Base-by-base conservation (phyloP, 2,888 invertebrate genomes). In the Erpobdella octoculata region DNA sequence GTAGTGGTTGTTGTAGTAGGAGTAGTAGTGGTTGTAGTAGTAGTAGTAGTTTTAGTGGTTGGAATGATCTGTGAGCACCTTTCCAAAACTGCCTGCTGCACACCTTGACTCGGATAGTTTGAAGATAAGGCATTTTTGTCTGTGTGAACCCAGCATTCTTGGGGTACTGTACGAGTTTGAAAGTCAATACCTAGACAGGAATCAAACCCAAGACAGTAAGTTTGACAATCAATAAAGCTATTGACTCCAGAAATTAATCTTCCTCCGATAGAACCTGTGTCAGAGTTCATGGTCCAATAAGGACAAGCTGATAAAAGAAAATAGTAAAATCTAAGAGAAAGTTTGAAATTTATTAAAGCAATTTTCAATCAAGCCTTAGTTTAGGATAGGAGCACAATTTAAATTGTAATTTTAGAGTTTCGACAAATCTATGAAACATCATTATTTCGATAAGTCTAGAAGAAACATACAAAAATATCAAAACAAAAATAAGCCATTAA, bases 21-120 rank as follows among this genome's bases (percentile, higher is more conserved):
- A 41, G 41, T 41, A 28, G 66, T 46, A 70, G 71, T 67, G 38
- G 71, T 61, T 36, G 67, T 66, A 71, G 66, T 53, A 36, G 71
- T 25, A 48, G 71, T 59, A n/a, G 66, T 71, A 28, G 48, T 36
- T 35, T 65, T 69, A 25, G 70, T 35, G n/a, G 46, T 31, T n/a
- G 31, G 25, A 53, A 6, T 33, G 33, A 31, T 8, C 8, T 8
- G 2, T 25, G 25, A 28, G 48, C 67, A 67, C 12, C 67, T 36
- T 36, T 67, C 25, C 25, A 67, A n/a, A 5, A 46, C 48, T 21
- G 31, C 67, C 31, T 67, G 67, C 25, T 38, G 35, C 6, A 67
- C 67, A 1, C 67, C 67, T 5, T 21, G 48, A 6, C 48, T 67
- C 31, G 2, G 15, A 38, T 67, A 67, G 25, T 18, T 21, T 41